These are phyloP conservation scores for Ischnura elegans DNA, from an alignment of 2,888 invertebrate genomes.

Conservation along the genomic window DNA sequence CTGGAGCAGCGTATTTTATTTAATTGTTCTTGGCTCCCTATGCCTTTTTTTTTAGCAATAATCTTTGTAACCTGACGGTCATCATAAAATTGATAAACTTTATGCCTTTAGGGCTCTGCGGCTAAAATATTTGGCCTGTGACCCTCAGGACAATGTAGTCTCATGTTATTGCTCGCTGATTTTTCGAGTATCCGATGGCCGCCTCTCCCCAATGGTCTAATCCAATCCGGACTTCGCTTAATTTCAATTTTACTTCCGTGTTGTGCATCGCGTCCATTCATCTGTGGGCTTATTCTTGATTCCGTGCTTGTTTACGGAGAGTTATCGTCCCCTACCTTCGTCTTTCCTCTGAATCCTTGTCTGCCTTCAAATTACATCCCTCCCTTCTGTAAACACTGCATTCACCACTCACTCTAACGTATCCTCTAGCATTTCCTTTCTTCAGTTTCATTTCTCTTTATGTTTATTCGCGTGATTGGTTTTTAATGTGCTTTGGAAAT, in stretches of 20 bases:
- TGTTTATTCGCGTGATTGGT: background rate
- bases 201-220: too few species aligned
- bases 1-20: too few species aligned
- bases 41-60: too few species aligned
- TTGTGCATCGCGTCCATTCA: background rate
- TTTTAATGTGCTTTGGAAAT: background rate
- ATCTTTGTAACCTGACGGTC: too few species aligned
- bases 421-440: background rate
- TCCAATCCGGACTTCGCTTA: too few species aligned
- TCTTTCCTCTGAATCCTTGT: background rate
- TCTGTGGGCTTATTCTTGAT: background rate
- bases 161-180: too few species aligned
- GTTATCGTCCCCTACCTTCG: background rate
- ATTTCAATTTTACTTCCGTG: background rate
- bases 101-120: too few species aligned
- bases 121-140: too few species aligned
- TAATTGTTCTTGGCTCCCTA: too few species aligned
- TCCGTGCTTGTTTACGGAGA: constrained; percentile 8
- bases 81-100: too few species aligned
- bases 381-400: background rate
- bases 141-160: too few species aligned
- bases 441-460: background rate
- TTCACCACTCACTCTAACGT: background rate
- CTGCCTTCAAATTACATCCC: background rate
- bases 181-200: too few species aligned